Percentiles rank a stretch among this genome's conserved stretches.
These are phyloP conservation scores for Nixonia krombeini DNA, from an alignment of 1,140 invertebrate genomes.

Conservation along the genomic window DNA sequence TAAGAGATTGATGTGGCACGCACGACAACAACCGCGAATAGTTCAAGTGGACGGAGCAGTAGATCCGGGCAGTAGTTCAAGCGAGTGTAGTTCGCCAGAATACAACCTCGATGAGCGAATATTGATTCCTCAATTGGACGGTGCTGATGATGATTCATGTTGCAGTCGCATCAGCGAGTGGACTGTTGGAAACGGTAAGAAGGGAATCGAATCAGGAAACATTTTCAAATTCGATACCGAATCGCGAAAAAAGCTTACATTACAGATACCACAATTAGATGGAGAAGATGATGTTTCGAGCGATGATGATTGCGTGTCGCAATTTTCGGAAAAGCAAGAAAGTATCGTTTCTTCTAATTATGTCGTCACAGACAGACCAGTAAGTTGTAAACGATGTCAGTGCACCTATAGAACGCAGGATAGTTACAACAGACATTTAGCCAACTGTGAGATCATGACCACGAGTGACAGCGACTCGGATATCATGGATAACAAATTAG, in stretches of 20 bases:
- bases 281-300: slow-evolving; percentile 65
- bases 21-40: slow-evolving; percentile 65
- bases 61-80: slow-evolving; percentile 72
- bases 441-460: slow-evolving; percentile 82
- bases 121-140: slow-evolving; percentile 57
- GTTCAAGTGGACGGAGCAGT: slow-evolving; percentile 77
- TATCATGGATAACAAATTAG: slow-evolving; percentile 62
- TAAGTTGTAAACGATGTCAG: slow-evolving; percentile 89
- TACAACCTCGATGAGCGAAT: slow-evolving; percentile 59
- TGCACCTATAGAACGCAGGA: slow-evolving; percentile 90
- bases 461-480: slow-evolving; percentile 84
- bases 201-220: slow-evolving; percentile 5
- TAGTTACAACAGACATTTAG: slow-evolving; percentile 87
- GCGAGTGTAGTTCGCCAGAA: slow-evolving; percentile 65
- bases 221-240: slow-evolving; percentile 50
- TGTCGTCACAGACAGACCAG: slow-evolving; percentile 76
- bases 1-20: slow-evolving; percentile 65
- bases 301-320: slow-evolving; percentile 66
- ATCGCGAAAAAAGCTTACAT: slow-evolving; percentile 8
- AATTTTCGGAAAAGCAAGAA: too few relatives aligned
- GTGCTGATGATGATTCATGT: slow-evolving; percentile 56
- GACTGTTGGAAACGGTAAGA: too few relatives aligned
- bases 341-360: slow-evolving; percentile 73
- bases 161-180: slow-evolving; percentile 51
- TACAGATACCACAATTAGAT: slow-evolving; percentile 56